Percentiles rank a stretch among this genome's conserved stretches.
These are phyloP conservation scores for Corythaixoides concolor DNA, from an alignment of 2,113 vertebrate genomes.

Conservation along the genomic window DNA sequence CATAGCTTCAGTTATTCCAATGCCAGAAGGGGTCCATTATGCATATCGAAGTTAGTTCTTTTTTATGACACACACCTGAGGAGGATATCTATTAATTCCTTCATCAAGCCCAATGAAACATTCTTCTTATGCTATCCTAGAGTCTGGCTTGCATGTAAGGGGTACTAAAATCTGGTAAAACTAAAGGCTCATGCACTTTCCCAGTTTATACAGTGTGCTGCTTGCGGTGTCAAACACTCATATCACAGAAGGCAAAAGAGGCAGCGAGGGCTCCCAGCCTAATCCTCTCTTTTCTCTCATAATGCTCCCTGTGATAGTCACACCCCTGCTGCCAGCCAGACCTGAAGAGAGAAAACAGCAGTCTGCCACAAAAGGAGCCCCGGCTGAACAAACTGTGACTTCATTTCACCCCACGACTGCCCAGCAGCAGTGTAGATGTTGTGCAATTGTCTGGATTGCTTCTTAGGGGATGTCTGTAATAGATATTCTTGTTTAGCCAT, in stretches of 20 bases:
- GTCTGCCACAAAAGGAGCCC: not conserved
- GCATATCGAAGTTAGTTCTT: not conserved
- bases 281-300: not conserved
- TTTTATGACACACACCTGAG: not conserved
- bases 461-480: not conserved
- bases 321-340: not conserved
- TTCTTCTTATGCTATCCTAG: not conserved
- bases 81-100: not conserved
- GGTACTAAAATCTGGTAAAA: not conserved
- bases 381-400: rapidly evolving
- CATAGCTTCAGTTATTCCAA: not conserved
- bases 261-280: not conserved
- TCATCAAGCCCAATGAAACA: not conserved
- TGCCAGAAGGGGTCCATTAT: not conserved
- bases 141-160: not conserved
- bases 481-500: not conserved
- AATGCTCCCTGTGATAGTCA: rapidly evolving
- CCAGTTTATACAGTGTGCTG: not conserved
- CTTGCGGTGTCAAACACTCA: rapidly evolving
- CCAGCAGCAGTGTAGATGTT: not conserved
- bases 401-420: rapidly evolving
- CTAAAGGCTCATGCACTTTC: not conserved
- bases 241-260: not conserved
- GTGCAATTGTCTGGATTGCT: not conserved
- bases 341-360: not conserved